Conservation (phyloP, 2,113 vertebrate genomes). For the Scytalopus superciliaris region DNA sequence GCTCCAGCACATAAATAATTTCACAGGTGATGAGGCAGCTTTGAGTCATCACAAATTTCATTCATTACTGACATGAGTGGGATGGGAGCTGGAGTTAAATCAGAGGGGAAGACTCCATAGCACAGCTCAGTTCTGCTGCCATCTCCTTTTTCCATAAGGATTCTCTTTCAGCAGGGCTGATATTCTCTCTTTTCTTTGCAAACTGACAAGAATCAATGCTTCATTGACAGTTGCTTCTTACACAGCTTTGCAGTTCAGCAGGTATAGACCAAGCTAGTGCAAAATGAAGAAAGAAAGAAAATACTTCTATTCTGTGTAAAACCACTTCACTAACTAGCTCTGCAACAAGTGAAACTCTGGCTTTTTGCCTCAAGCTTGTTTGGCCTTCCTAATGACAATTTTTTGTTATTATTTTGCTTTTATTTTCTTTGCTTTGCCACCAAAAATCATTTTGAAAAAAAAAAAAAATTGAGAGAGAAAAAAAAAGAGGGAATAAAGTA, state of each 20-base stretch:
- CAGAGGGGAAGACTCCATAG: neutral
- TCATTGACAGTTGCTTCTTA: neutral
- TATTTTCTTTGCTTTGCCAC: neutral
- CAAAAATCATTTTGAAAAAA: neutral
- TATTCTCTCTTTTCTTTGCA: neutral
- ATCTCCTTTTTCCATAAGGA: neutral
- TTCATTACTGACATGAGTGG: neutral
- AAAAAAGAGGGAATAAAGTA: neutral
- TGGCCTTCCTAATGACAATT: neutral
- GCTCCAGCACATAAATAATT: neutral
- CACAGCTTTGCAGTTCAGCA: neutral
- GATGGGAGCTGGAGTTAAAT: neutral
- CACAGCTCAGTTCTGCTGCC: neutral
- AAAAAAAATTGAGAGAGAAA: neutral
- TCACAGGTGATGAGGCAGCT: neutral
- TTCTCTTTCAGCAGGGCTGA: neutral
- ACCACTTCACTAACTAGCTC: neutral
- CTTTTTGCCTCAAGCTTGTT: slow-evolving; percentile 5
- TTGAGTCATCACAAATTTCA: neutral
- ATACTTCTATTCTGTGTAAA: neutral
- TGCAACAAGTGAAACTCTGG: neutral
- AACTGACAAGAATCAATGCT: neutral
- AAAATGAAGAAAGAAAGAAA: neutral
- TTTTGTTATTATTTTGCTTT: neutral
- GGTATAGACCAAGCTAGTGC: neutral